These are phyloP conservation scores for Hartigia nigra DNA, from an alignment of 2,888 invertebrate genomes.

Conservation along the genomic window DNA sequence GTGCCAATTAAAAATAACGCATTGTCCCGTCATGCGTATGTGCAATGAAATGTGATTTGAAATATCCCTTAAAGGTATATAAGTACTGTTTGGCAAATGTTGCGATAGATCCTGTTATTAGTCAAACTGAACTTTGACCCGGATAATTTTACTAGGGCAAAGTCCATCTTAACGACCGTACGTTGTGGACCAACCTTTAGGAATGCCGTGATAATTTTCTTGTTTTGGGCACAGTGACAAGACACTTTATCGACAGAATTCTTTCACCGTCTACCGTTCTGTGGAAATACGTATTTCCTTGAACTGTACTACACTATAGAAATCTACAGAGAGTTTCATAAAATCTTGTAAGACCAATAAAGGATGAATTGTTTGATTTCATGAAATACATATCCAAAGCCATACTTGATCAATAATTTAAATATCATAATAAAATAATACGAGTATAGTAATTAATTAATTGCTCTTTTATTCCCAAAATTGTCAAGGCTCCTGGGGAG, in stretches of 20 bases:
- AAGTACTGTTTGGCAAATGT: not conserved
- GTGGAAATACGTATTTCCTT: not conserved
- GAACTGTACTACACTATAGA: no score
- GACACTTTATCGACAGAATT: not conserved
- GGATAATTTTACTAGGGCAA: not conserved
- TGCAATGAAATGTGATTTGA: not conserved
- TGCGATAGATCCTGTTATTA: not conserved
- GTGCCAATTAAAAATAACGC: not conserved
- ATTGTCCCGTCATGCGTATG: not conserved
- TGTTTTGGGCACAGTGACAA: not conserved
- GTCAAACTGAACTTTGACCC: not conserved
- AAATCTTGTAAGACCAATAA: no score
- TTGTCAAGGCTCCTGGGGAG: conserved; percentile 56
- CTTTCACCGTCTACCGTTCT: not conserved
- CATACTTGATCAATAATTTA: no score
- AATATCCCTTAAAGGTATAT: not conserved
- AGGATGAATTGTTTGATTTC: no score
- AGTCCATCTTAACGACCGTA: not conserved
- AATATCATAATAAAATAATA: no score
- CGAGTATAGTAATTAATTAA: not conserved
- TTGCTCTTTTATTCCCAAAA: not conserved
- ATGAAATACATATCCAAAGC: no score
- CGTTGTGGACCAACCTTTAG: not conserved
- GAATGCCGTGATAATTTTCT: not conserved
- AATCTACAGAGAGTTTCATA: no score